A percentile compares a stretch with the other conserved stretches of the same genome.
Evolutionary conservation across 2,888 invertebrate species (phyloP).

Genomic region (Microctonus aethiopoides): DNA sequence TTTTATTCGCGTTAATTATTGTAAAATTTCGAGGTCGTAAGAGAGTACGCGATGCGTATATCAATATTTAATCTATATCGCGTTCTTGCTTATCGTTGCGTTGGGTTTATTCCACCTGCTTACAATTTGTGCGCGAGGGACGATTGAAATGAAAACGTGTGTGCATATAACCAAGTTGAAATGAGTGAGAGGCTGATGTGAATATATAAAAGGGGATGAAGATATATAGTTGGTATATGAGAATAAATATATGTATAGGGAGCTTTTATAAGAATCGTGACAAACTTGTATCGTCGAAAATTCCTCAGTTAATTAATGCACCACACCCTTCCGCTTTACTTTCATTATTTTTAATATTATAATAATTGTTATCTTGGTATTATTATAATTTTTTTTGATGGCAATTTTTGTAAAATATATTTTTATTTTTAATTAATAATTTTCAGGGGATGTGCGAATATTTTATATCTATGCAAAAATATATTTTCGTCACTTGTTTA

Average conservation of each 20-base stretch:
- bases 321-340: not conserved
- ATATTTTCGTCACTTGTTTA: not conserved
- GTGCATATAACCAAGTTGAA: not conserved
- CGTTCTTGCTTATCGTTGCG: conserved; percentile 23
- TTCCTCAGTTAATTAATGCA: not conserved
- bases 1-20: conserved; percentile 9
- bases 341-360: too few species aligned
- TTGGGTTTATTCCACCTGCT: conserved; percentile 41
- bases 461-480: too few species aligned
- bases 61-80: conserved; percentile 30
- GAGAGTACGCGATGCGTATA: conserved; percentile 8
- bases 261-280: not conserved
- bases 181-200: not conserved
- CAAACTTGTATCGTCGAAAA: not conserved
- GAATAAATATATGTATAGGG: not conserved
- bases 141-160: not conserved
- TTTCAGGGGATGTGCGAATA: too few species aligned
- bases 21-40: not conserved
- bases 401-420: not conserved
- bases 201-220: not conserved
- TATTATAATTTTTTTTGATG: not conserved
- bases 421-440: not conserved
- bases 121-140: conserved; percentile 38
- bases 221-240: not conserved
- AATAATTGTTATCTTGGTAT: not conserved